These are phyloP conservation scores for Cheilosia vernalis DNA, from an alignment of 2,888 invertebrate species.

Conservation along the genomic window DNA sequence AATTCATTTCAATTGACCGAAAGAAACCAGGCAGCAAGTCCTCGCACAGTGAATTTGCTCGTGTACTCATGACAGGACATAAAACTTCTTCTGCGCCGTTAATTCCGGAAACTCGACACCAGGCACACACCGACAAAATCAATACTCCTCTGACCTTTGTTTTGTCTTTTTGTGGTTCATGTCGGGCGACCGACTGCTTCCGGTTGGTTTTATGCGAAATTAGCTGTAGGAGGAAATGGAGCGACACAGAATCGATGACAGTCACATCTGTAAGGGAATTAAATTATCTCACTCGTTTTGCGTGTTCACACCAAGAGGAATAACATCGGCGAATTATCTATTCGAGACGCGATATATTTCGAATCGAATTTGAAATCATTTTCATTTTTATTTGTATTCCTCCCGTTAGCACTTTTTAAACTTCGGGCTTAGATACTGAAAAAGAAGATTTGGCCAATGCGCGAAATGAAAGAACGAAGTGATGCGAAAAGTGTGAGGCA, in stretches of 20 bases:
- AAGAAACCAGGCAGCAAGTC: too few species aligned
- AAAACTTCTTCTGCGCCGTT: background rate
- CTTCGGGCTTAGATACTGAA: background rate
- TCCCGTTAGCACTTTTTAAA: background rate
- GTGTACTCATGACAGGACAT: background rate
- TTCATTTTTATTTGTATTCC: background rate
- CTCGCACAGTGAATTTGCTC: background rate
- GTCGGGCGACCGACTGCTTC: background rate
- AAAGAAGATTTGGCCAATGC: background rate
- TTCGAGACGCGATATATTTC: background rate
- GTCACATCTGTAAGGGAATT: slow-evolving; percentile 1
- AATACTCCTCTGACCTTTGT: background rate
- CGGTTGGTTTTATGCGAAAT: slow-evolving; percentile 1
- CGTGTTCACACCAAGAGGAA: background rate
- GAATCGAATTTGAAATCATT: background rate
- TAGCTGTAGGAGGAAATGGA: background rate
- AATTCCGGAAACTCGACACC: background rate
- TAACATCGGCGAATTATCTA: background rate
- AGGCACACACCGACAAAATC: background rate
- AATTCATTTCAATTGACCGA: background rate
- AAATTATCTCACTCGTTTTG: background rate
- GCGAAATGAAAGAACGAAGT: background rate
- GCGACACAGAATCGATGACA: slow-evolving; percentile 2
- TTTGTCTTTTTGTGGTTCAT: background rate
- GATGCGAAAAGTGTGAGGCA: background rate